Evolutionary conservation across 2,888 invertebrate species (phyloP), one percentile per base, ranked within the genome.

Genomic region (Lithophane ornitopus): DNA sequence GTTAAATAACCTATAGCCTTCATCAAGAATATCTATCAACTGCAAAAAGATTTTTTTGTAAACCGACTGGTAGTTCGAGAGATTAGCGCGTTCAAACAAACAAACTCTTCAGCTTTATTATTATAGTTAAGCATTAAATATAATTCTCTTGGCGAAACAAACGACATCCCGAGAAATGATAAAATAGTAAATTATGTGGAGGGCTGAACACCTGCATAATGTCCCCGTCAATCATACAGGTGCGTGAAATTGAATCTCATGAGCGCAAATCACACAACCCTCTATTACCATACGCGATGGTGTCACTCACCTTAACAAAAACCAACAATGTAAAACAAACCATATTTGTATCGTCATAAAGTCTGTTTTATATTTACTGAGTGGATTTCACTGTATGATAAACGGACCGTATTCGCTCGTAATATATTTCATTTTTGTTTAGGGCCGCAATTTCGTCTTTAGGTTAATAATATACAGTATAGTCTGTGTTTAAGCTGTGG

Each of bases 181-280:
- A 92, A 91, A 94, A 93, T 92, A 94, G 93, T 94, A 93, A 94
- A 94, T 94, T 92, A 92, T 92, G 90, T 90, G 89, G 87, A 91
- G 90, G 87, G 88, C 90, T 90, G 93, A 91, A 90, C 89, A 92
- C 90, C 93, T 93, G 94, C 93, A 95, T 95, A 95, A 95, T 94
- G 92, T 91, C 85, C 87, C 91, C 94, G 94, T 95, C 95, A 94
- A 94, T 95, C 95, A 95, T 93, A 93, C 91, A 92, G 89, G 91
- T 92, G 94, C 94, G 94, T 94, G 94, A 94, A 95, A 95, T 95
- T 95, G 95, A 95, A 95, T 94, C 95, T 94, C 94, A 94, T 94
- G 93, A 94, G 94, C 94, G 93, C 95, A 95, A 95, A 95, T 95
- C 95, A 94, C 92, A 94, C 92, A 91, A 84, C 89, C 90, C 88